These are phyloP conservation scores for Catharus ustulatus DNA, from an alignment of 2,797 vertebrate genomes.

Conservation along the genomic window DNA sequence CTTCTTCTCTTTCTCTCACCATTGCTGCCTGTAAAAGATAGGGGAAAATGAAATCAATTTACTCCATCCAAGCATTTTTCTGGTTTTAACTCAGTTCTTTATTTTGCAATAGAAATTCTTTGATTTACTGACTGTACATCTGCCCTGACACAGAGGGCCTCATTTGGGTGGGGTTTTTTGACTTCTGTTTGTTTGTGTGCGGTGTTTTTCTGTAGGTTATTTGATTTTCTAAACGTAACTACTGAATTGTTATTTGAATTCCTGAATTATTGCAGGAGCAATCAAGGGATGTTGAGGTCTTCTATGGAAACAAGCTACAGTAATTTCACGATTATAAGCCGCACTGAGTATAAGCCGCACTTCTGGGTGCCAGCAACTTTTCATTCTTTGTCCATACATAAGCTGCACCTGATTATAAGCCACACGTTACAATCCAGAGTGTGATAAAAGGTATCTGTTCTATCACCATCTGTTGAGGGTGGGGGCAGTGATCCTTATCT, in stretches of 20 bases:
- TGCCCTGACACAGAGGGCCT: background rate
- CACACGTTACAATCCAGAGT: too few relatives aligned
- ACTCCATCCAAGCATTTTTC: background rate
- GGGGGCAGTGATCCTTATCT: too few relatives aligned
- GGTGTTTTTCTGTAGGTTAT: background rate
- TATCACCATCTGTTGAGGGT: too few relatives aligned
- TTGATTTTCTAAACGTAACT: background rate
- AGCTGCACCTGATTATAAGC: too few relatives aligned
- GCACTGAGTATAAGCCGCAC: too few relatives aligned
- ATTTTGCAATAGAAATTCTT: background rate
- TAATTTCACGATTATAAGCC: too few relatives aligned
- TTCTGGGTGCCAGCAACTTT: too few relatives aligned
- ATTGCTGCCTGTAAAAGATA: background rate
- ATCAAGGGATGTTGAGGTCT: background rate
- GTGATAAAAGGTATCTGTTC: too few relatives aligned
- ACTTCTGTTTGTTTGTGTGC: background rate
- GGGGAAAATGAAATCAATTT: background rate
- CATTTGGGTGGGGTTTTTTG: accelerated
- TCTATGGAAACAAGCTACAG: background rate
- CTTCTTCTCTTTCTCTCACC: background rate
- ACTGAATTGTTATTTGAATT: background rate
- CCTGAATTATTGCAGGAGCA: background rate
- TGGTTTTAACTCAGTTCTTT: background rate
- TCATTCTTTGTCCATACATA: too few relatives aligned
- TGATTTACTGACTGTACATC: background rate